phyloP scores from a whole-genome alignment of 92 coral and sea anemone species.

The Zoanthus gigantus region DNA sequence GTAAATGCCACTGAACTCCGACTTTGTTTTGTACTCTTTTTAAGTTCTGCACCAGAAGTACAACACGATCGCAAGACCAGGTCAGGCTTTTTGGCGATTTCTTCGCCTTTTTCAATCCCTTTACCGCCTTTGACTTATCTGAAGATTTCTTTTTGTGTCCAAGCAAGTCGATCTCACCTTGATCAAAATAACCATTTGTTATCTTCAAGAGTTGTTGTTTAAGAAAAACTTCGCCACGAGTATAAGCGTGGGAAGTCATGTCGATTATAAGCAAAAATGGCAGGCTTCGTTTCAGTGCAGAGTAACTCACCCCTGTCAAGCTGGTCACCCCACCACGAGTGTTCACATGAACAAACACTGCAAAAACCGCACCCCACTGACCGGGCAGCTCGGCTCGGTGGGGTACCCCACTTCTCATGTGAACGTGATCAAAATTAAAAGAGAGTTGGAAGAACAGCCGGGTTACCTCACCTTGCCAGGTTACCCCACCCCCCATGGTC shows the following conservation, averaged over 20 bases:
- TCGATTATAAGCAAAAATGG: not conserved
- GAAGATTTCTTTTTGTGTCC: not conserved
- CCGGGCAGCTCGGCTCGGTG: not conserved
- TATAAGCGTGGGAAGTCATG: not conserved
- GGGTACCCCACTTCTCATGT: too few species aligned
- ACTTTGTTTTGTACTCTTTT: conserved; percentile 16
- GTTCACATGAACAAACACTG: not conserved
- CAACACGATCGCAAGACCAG: not conserved
- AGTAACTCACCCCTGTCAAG: not conserved
- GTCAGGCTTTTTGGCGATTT: not conserved
- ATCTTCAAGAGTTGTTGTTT: not conserved
- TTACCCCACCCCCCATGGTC: too few species aligned
- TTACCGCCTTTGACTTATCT: not conserved
- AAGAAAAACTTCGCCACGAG: not conserved
- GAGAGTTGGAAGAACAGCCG: too few species aligned
- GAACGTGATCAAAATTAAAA: too few species aligned
- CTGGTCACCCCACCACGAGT: not conserved
- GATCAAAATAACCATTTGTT: not conserved
- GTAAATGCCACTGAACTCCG: conserved; percentile 18
- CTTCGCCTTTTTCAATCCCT: conserved; percentile 10
- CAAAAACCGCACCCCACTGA: not conserved
- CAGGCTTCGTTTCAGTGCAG: not conserved
- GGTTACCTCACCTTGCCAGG: too few species aligned
- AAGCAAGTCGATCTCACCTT: not conserved
- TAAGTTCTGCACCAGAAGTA: conserved; percentile 11